These are phyloP conservation scores for Branchellion lobata DNA, from an alignment of 2,888 invertebrate genomes.

Conservation along the genomic window DNA sequence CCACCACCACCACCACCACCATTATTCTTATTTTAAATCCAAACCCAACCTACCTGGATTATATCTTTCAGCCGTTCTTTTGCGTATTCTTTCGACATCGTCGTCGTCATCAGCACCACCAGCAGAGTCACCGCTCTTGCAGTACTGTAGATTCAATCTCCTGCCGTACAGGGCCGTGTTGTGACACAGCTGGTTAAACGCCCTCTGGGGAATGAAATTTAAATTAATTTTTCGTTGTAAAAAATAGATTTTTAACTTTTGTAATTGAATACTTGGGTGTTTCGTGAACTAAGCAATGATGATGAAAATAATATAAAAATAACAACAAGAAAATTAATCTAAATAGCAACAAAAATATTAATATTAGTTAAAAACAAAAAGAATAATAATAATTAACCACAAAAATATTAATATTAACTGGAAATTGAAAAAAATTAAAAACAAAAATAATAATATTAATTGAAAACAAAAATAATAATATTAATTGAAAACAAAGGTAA, in stretches of 20 bases:
- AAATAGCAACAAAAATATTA: neutral
- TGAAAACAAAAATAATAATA: too few species aligned
- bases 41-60: neutral
- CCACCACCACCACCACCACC: too few species aligned
- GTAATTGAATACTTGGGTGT: too few species aligned
- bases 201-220: conserved; percentile 68
- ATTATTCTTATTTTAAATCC: neutral
- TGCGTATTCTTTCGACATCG: conserved; percentile 76
- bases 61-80: conserved; percentile 72
- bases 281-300: too few species aligned
- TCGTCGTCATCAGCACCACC: conserved; percentile 60
- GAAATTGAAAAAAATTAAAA: too few species aligned
- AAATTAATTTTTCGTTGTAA: neutral
- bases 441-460: too few species aligned
- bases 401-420: too few species aligned
- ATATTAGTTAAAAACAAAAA: neutral
- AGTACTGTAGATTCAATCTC: conserved; percentile 82
- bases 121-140: conserved; percentile 67
- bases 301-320: neutral
- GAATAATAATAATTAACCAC: too few species aligned
- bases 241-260: neutral
- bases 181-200: conserved; percentile 86
- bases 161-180: conserved; percentile 97
- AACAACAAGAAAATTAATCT: neutral
- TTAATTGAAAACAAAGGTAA: too few species aligned